phyloP scores from a whole-genome alignment of 2,113 vertebrate genomes.

The Megalops atlanticus region DNA sequence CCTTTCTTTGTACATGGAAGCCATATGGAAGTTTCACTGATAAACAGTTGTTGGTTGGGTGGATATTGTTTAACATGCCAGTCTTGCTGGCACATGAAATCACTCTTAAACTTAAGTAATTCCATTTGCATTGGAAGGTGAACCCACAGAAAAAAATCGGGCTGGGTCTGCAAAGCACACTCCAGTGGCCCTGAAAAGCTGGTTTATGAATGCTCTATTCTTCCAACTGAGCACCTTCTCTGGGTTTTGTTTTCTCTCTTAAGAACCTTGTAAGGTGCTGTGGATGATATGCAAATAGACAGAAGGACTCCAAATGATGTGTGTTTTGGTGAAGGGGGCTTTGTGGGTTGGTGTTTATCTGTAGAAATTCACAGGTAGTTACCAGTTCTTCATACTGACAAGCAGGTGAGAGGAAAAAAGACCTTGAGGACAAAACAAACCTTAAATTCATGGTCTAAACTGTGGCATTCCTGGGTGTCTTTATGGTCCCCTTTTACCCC shows the following conservation, averaged over 20 bases:
- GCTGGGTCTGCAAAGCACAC: too few relatives aligned
- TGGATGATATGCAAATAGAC: background rate
- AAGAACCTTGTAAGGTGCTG: background rate
- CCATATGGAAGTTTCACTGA: too few relatives aligned
- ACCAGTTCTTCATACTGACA: constrained; percentile 36
- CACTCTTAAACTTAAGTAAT: too few relatives aligned
- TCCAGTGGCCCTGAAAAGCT: too few relatives aligned
- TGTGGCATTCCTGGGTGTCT: constrained; percentile 60
- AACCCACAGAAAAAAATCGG: too few relatives aligned
- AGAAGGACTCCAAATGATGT: background rate
- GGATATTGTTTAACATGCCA: too few relatives aligned
- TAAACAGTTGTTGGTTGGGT: too few relatives aligned
- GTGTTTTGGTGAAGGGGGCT: background rate
- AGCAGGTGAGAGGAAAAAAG: constrained; percentile 27
- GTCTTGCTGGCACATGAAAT: too few relatives aligned
- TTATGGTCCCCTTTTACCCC: constrained; percentile 45
- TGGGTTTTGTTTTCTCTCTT: background rate
- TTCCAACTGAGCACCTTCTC: too few relatives aligned
- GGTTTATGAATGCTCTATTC: too few relatives aligned
- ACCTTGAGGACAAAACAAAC: constrained; percentile 12
- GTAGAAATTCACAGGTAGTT: constrained; percentile 42
- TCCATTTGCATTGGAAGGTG: too few relatives aligned
- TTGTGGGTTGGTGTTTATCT: constrained; percentile 5
- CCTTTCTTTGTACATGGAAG: too few relatives aligned
- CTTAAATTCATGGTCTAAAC: constrained; percentile 18